Evolutionary conservation across 2,797 vertebrate genomes (phyloP).

Genomic region (Sebastes kiyomatsui): DNA sequence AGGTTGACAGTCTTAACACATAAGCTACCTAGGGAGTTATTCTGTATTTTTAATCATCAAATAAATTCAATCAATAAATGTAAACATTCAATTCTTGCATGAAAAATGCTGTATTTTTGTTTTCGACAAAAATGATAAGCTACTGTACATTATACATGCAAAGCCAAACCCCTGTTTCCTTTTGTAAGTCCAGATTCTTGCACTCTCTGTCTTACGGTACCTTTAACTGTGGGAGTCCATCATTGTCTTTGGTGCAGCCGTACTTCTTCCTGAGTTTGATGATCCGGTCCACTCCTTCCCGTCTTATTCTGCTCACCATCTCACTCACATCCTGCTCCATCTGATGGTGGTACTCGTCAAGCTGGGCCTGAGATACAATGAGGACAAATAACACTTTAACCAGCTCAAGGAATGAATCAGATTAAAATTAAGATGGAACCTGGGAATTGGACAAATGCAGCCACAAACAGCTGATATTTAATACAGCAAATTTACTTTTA

Average conservation of each 20-base stretch:
- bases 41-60: not conserved
- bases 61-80: not conserved
- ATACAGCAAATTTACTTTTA: not conserved
- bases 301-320: slow-evolving; percentile 77
- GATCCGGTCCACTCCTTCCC: slow-evolving; percentile 73
- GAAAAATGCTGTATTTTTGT: not conserved
- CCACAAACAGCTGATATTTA: not conserved
- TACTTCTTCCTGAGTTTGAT: slow-evolving; percentile 79
- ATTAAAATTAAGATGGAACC: not conserved
- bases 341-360: slow-evolving; percentile 73
- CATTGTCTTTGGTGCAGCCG: slow-evolving; percentile 67
- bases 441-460: not conserved
- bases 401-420: not conserved
- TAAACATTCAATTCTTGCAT: not conserved
- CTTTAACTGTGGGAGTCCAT: slow-evolving; percentile 60
- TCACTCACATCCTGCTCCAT: slow-evolving; percentile 78
- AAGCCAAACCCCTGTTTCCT: not conserved
- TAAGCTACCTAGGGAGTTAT: not conserved
- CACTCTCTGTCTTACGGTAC: slow-evolving; percentile 28
- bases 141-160: not conserved
- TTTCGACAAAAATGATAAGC: not conserved
- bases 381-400: rapidly evolving
- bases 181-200: not conserved
- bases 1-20: not conserved
- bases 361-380: slow-evolving; percentile 69